phyloP scores from a whole-genome alignment of 2,113 vertebrate genomes.

The Nymphicus hollandicus region DNA sequence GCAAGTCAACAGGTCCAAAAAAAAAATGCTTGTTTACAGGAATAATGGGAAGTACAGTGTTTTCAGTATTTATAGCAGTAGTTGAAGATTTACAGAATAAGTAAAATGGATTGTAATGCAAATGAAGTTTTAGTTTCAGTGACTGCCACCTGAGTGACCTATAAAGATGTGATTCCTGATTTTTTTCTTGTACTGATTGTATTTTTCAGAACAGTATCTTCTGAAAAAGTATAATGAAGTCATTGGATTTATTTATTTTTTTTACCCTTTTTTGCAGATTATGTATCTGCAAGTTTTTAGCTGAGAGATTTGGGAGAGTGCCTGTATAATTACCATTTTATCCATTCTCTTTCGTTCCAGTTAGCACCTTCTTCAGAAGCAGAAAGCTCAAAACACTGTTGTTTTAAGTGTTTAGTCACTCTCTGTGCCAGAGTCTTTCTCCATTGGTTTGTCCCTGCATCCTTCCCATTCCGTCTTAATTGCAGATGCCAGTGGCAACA shows the following conservation, averaged over 20 bases:
- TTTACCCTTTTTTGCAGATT: neutral
- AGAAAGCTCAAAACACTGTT: neutral
- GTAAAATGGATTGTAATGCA: neutral
- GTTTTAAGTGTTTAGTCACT: neutral
- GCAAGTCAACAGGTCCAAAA: neutral
- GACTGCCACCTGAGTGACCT: neutral
- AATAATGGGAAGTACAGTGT: neutral
- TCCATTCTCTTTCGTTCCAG: neutral
- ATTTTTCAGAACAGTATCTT: neutral
- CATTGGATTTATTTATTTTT: neutral
- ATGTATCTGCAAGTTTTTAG: neutral
- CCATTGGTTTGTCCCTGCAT: slow-evolving; percentile 10
- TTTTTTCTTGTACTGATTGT: neutral
- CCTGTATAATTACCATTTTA: neutral
- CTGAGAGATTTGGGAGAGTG: neutral
- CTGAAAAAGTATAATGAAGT: neutral
- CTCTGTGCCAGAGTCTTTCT: slow-evolving; percentile 32
- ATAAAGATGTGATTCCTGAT: neutral
- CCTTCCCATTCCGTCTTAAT: slow-evolving; percentile 48
- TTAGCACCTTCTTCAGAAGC: slow-evolving; percentile 2
- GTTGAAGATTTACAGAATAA: neutral
- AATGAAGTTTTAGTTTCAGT: neutral
- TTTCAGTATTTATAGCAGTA: neutral
- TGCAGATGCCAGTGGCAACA: slow-evolving; percentile 47
- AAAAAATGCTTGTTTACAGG: neutral